Conservation (phyloP, 2,797 vertebrate species). For the Coilia nasus region DNA sequence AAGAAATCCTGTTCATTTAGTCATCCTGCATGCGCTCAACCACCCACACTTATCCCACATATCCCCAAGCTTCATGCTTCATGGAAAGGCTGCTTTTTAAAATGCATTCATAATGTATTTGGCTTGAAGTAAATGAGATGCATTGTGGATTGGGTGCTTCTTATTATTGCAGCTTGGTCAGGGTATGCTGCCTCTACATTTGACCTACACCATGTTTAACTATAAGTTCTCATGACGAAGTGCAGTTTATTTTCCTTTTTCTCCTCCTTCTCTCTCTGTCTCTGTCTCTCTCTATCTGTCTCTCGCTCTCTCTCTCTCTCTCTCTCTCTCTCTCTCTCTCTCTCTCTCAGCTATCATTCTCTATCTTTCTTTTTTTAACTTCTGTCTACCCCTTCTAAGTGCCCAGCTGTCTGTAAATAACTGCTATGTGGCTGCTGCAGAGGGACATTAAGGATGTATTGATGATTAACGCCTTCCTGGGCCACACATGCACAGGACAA, state of each 20-base stretch:
- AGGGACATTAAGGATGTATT: constrained; percentile 19
- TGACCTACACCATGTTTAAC: not conserved
- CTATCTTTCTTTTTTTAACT: not conserved
- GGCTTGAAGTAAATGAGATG: not conserved
- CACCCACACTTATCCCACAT: constrained; percentile 13
- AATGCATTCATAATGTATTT: constrained; percentile 1
- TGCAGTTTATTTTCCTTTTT: too few species aligned
- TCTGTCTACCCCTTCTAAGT: not conserved
- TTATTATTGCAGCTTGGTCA: not conserved
- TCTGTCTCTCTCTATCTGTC: not conserved
- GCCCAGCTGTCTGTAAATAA: not conserved
- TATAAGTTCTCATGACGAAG: not conserved
- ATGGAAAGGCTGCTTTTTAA: not conserved
- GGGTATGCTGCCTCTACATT: not conserved
- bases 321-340: too few species aligned
- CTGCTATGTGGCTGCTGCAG: not conserved
- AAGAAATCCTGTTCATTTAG: constrained; percentile 22
- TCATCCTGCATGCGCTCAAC: not conserved
- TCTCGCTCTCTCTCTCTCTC: too few species aligned
- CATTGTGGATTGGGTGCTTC: not conserved
- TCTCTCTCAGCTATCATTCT: too few species aligned
- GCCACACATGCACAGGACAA: constrained; percentile 12
- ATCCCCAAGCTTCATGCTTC: not conserved
- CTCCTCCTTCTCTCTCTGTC: too few species aligned
- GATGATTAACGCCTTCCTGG: not conserved